Evolutionary conservation across 2,797 vertebrate species (phyloP).

Genomic region (Anabas testudineus): DNA sequence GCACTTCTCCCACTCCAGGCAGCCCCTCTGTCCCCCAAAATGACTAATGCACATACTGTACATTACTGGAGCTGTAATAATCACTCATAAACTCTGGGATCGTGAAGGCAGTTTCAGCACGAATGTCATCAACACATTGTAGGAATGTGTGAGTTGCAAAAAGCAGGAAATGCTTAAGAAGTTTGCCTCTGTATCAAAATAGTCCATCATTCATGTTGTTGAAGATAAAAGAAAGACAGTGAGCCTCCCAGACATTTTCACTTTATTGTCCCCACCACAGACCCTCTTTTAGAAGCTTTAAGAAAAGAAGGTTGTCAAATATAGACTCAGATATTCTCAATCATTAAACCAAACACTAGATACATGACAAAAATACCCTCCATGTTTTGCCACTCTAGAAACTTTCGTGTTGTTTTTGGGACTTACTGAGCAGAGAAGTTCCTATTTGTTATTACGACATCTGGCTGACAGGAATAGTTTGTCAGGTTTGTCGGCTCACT

Average conservation of each 20-base stretch:
- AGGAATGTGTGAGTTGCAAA: constrained; percentile 17
- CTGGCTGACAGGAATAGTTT: constrained; percentile 33
- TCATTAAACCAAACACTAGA: too few relatives aligned
- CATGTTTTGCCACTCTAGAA: constrained; percentile 12
- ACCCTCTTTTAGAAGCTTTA: too few relatives aligned
- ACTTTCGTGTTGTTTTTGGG: constrained; percentile 9
- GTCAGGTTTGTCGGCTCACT: constrained; percentile 34
- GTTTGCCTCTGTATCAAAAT: constrained; percentile 8
- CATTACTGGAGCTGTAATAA: constrained; percentile 25
- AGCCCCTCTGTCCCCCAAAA: constrained; percentile 18
- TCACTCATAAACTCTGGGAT: constrained; percentile 20
- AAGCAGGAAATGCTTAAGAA: constrained; percentile 55
- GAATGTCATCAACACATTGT: constrained; percentile 39
- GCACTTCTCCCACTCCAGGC: constrained; percentile 40
- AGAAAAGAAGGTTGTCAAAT: too few relatives aligned
- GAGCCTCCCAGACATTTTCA: background rate
- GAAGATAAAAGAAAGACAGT: background rate
- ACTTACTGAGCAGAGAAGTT: constrained; percentile 4
- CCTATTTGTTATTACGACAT: constrained; percentile 19
- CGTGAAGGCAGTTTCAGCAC: background rate
- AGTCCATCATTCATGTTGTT: constrained; percentile 15
- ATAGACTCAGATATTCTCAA: too few relatives aligned
- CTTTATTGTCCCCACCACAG: too few relatives aligned
- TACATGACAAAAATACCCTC: background rate
- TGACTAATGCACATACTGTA: constrained; percentile 27